phyloP scores from a whole-genome alignment of 2,113 vertebrate species.

The Xenopus borealis region DNA sequence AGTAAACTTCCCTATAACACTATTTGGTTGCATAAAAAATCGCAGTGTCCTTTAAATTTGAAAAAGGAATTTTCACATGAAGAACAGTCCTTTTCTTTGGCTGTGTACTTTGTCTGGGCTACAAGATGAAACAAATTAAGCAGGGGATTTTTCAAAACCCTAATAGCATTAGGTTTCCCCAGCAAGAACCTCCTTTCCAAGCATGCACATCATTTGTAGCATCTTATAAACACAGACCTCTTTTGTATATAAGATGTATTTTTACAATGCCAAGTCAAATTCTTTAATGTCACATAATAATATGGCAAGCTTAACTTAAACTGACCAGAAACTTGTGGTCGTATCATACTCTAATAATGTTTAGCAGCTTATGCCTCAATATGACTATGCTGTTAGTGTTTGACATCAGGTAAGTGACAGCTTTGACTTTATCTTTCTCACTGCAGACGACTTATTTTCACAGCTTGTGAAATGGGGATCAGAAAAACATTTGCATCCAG shows the following conservation, averaged over 20 bases:
- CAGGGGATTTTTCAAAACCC: background rate
- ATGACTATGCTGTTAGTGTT: background rate
- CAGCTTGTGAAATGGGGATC: conserved; percentile 1
- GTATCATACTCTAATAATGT: background rate
- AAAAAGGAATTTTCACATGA: no score
- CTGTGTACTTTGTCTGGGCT: background rate
- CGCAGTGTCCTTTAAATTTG: no score
- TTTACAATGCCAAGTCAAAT: conserved; percentile 37
- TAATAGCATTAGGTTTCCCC: conserved; percentile 5
- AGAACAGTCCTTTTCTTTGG: background rate
- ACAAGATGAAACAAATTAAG: background rate
- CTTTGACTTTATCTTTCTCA: background rate
- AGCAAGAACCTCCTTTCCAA: conserved; percentile 3
- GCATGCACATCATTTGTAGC: conserved; percentile 16
- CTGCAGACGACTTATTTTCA: background rate
- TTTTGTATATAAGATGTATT: conserved; percentile 33
- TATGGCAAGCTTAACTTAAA: no score
- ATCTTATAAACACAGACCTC: conserved; percentile 24
- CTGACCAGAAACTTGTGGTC: background rate
- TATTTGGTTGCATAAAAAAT: no score
- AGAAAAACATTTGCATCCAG: background rate
- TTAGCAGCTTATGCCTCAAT: no score
- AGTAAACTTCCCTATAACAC: no score
- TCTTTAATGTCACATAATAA: conserved; percentile 28
- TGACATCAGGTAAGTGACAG: background rate